Percentiles rank a stretch among this genome's conserved stretches.
Conservation (phyloP, 2,797 vertebrate species). For the Pseudopleuronectes americanus region DNA sequence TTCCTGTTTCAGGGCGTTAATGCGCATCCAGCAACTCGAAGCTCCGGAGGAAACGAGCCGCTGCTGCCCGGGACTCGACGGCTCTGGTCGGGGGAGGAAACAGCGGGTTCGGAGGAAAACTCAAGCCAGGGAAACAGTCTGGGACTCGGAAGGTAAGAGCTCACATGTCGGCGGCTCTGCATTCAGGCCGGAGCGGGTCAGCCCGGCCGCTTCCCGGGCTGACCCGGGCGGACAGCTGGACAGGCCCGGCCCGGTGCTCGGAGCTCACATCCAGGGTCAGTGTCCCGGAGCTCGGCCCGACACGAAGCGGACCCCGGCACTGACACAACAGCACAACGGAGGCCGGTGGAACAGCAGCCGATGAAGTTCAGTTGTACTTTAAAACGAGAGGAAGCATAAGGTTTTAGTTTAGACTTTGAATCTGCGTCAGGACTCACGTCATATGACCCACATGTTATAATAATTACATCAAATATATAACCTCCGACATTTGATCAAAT, state of each 20-base stretch:
- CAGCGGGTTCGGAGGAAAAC: constrained; percentile 50
- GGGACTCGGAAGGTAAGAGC: constrained; percentile 73
- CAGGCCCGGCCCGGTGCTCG: constrained; percentile 42
- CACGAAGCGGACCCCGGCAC: too few relatives aligned
- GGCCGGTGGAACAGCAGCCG: too few relatives aligned
- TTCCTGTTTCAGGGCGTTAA: constrained; percentile 54
- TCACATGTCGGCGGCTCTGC: neutral
- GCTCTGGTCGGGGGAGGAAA: constrained; percentile 69
- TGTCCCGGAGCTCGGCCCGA: too few relatives aligned
- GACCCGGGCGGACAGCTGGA: constrained; percentile 1
- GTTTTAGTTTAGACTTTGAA: too few relatives aligned
- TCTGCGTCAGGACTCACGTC: too few relatives aligned
- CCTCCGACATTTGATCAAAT: accelerated
- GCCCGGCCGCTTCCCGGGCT: neutral
- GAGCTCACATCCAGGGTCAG: too few relatives aligned
- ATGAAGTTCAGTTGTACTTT: too few relatives aligned
- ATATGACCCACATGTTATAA: too few relatives aligned
- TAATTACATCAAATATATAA: too few relatives aligned
- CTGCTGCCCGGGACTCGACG: constrained; percentile 77
- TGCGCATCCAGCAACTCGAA: constrained; percentile 52
- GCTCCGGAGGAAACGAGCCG: constrained; percentile 14
- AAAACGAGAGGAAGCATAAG: too few relatives aligned
- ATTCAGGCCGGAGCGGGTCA: neutral
- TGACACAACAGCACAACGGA: too few relatives aligned
- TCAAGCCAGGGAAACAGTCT: constrained; percentile 40